A percentile compares a stretch with the other conserved stretches of the same genome.
Evolutionary conservation across 2,113 vertebrate genomes (phyloP).

Genomic region (Sisor rabdophorus): DNA sequence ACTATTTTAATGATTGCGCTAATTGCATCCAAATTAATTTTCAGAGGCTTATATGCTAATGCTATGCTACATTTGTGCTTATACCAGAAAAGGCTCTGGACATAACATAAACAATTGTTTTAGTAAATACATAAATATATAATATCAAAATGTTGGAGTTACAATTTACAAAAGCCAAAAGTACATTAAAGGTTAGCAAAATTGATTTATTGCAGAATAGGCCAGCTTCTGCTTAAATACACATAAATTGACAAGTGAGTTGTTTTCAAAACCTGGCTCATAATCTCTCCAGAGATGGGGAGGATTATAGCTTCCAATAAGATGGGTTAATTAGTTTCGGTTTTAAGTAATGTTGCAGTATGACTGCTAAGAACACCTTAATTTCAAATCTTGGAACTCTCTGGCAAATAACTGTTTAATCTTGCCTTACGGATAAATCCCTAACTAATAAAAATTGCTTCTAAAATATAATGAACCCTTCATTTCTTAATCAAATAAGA

Average conservation of each 20-base stretch:
- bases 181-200: conserved; percentile 62
- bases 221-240: conserved; percentile 92
- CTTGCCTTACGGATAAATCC: conserved; percentile 94
- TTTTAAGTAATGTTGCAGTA: conserved; percentile 91
- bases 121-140: conserved; percentile 56
- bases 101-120: conserved; percentile 74
- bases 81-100: no score
- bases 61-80: no score
- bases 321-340: conserved; percentile 96
- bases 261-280: conserved; percentile 85
- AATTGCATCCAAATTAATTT: no score
- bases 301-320: conserved; percentile 90
- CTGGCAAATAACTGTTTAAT: conserved; percentile 90
- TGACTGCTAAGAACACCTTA: conserved; percentile 88
- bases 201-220: conserved; percentile 65
- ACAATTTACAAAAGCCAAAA: conserved; percentile 69
- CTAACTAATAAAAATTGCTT: conserved; percentile 97
- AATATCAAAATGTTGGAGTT: neutral
- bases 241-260: conserved; percentile 94
- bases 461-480: conserved; percentile 98
- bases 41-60: no score
- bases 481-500: conserved; percentile 98
- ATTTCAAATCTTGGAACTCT: conserved; percentile 81
- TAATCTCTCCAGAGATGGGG: conserved; percentile 91
- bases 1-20: no score